Evolutionary conservation across 2,113 vertebrate species (phyloP).

Genomic region (Apteryx mantelli): DNA sequence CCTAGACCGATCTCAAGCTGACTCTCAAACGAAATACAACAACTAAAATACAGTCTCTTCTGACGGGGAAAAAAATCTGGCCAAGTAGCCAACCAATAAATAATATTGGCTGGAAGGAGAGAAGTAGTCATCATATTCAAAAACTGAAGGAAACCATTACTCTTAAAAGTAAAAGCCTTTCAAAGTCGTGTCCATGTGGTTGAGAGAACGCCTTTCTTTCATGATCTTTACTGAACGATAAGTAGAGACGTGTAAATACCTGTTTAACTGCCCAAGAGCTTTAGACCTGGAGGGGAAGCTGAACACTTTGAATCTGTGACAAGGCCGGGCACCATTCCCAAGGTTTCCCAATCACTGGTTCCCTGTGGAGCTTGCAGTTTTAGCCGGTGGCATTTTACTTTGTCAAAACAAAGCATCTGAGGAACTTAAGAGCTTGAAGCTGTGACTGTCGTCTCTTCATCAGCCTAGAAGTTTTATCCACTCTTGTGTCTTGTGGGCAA

Average conservation of each 20-base stretch:
- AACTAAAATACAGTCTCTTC: neutral
- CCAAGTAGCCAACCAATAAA: neutral
- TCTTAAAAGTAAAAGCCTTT: neutral
- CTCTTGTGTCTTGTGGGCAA: neutral
- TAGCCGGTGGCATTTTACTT: neutral
- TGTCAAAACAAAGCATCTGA: neutral
- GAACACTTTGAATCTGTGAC: neutral
- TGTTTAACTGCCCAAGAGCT: neutral
- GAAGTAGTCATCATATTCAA: neutral
- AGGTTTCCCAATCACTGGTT: neutral
- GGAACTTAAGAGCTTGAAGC: neutral
- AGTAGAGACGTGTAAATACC: neutral
- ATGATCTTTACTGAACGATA: neutral
- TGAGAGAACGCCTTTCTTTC: neutral
- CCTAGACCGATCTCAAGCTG: neutral
- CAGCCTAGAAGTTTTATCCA: neutral
- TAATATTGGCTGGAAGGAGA: neutral
- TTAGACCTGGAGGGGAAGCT: neutral
- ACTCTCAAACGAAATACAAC: neutral
- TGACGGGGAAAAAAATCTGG: neutral
- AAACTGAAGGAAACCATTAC: neutral
- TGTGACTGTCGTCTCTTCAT: neutral
- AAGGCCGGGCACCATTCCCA: neutral
- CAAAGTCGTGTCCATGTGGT: neutral
- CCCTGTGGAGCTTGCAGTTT: neutral